Evolutionary conservation across 2,888 invertebrate genomes (phyloP).

Genomic region (Luffia ferchaultella): DNA sequence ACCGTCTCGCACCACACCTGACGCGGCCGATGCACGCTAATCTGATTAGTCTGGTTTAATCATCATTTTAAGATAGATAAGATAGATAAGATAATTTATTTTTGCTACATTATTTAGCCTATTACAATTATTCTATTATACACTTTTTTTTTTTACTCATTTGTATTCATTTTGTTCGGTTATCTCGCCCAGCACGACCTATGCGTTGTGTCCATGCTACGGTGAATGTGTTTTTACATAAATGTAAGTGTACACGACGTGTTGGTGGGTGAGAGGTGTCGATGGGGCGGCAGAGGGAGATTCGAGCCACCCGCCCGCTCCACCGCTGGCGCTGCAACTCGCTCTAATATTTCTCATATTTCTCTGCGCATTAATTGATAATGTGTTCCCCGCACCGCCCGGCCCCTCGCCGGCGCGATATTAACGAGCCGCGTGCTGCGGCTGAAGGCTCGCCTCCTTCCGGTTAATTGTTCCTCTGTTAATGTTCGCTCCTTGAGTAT

Average conservation of each 20-base stretch:
- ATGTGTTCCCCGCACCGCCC: constrained; percentile 19
- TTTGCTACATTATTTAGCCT: too few relatives aligned
- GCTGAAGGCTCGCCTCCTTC: constrained; percentile 52
- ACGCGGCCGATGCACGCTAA: not conserved
- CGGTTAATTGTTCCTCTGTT: constrained; percentile 42
- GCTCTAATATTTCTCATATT: constrained; percentile 26
- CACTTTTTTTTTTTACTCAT: too few relatives aligned
- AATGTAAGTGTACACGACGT: constrained; percentile 40
- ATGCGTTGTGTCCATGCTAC: too few relatives aligned
- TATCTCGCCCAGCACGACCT: too few relatives aligned
- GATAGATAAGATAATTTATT: too few relatives aligned
- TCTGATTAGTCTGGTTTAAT: not conserved
- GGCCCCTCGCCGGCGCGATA: not conserved
- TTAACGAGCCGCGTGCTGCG: constrained; percentile 23
- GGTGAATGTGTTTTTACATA: constrained; percentile 33
- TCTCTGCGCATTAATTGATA: constrained; percentile 38
- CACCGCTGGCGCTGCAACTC: constrained; percentile 11
- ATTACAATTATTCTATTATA: too few relatives aligned
- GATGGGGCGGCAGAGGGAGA: constrained; percentile 8
- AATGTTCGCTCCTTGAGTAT: constrained; percentile 38
- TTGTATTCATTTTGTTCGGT: too few relatives aligned
- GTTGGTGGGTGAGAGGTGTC: constrained; percentile 12
- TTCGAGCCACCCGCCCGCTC: constrained; percentile 8
- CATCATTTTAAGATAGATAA: too few relatives aligned
- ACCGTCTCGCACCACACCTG: not conserved